Conservation (phyloP, 2,113 vertebrate genomes). For the Melospiza melodia region DNA sequence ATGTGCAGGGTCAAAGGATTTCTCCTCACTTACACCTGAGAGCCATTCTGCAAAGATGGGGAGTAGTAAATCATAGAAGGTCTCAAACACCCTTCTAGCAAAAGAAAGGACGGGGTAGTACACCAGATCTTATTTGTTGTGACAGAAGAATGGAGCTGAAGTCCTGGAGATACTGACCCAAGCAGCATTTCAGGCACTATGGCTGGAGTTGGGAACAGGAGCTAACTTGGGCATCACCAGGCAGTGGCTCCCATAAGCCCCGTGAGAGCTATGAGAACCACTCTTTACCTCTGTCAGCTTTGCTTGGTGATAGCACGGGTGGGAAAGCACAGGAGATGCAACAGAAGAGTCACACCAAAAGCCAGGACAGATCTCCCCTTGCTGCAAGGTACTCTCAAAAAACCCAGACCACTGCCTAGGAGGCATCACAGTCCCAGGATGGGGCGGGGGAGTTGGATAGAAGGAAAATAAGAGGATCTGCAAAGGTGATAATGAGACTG, state of each 20-base stretch:
- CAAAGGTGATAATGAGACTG: neutral
- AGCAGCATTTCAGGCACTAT: neutral
- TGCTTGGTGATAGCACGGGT: neutral
- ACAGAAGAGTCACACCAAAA: neutral
- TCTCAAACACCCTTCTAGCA: neutral
- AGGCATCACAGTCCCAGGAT: neutral
- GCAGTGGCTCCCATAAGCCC: neutral
- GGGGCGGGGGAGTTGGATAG: neutral
- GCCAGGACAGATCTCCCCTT: neutral
- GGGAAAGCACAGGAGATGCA: neutral
- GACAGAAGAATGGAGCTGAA: neutral
- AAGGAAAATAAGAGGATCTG: neutral
- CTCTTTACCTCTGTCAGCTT: neutral
- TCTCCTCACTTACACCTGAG: neutral
- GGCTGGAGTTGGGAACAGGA: neutral
- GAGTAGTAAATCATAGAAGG: neutral
- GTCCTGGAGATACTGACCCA: neutral
- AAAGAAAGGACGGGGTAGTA: neutral
- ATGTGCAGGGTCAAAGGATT: neutral
- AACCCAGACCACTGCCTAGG: neutral
- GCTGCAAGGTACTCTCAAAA: neutral
- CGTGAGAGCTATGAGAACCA: neutral
- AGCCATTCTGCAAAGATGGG: neutral
- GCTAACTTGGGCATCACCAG: neutral
- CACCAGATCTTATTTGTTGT: neutral